Base-by-base conservation (phyloP, 2,797 vertebrate species). In the Sebastes matsubarae region DNA sequence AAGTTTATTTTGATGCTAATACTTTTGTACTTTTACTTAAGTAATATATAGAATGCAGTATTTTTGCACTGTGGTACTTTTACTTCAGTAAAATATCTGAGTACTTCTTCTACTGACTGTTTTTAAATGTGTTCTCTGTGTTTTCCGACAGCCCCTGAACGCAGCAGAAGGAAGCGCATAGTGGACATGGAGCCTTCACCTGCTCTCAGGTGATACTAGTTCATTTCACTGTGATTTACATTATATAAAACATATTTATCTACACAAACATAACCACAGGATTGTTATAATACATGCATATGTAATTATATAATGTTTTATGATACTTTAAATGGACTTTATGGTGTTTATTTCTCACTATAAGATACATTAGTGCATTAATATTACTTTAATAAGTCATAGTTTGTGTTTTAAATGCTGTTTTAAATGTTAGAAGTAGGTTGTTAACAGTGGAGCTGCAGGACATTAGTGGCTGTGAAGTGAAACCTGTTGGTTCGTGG, bases 161-260 rank as follows among this genome's bases (percentile, higher is more conserved):
- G 78, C 63, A 77, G 18, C 77, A 72, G 6, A 24, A 36, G 46
- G 55, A 72, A 54, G 52, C 24, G 16, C 29, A 13, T 9, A n/a
- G 46, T 52, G 46, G 18, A 52, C 7, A 42, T 50, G 29, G 14
- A 54, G 20, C 8, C 29, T 32, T 3, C 64, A 83, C 72, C 76
- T 75, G 72, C 6, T 54, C 50, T 4, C 63, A 75, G 67, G 76
- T 74, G 38, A 0, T 20, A 46, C 11, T 6, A 1, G 2, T 4
- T 52, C 20, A 25, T 18, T 25, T 29, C 46, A 8, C 1, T 1
- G 1, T 14, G 4, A 11, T 25, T 38, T 13, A 61, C 3, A 1
- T 6, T 0, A 14, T 20, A 13, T 25, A 16, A 13, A 13, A 30
- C 24, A 9, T 0, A 6, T 22, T 8, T 5, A 14, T n/a, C 2